Evolutionary conservation across 2,113 vertebrate species (phyloP).

Genomic region (Equus przewalskii): DNA sequence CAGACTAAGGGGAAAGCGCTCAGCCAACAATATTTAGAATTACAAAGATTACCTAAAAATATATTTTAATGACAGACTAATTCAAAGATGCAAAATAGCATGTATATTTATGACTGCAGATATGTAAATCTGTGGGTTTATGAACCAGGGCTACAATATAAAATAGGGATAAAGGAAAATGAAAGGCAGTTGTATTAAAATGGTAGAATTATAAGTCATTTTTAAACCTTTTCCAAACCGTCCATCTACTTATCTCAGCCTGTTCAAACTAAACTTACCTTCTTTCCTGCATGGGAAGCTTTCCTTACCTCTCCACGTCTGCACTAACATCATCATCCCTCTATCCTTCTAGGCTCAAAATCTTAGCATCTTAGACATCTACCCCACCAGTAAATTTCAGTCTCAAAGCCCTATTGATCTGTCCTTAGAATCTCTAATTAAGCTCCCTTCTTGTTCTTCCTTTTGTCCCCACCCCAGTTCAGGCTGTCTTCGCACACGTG

Average conservation of each 20-base stretch:
- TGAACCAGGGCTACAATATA: not conserved
- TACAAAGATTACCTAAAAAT: not conserved
- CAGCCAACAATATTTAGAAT: not conserved
- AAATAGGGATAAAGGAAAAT: not conserved
- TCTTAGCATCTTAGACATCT: not conserved
- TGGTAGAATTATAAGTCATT: not conserved
- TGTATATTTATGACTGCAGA: not conserved
- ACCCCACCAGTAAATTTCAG: not conserved
- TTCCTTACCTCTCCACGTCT: not conserved
- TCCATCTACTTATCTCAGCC: not conserved
- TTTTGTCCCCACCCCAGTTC: too few relatives aligned
- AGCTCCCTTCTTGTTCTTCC: not conserved
- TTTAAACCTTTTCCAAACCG: not conserved
- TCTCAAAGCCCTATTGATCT: not conserved
- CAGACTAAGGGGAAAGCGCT: not conserved
- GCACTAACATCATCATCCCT: too few relatives aligned
- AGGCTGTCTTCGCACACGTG: accelerated
- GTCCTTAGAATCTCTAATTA: not conserved
- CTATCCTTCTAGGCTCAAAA: not conserved
- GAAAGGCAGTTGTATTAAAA: not conserved
- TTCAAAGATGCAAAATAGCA: not conserved
- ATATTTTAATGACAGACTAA: not conserved
- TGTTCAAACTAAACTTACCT: not conserved
- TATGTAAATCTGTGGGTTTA: not conserved
- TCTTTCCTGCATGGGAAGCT: not conserved